Evolutionary conservation across 1,140 invertebrate genomes (phyloP), one percentile per base, ranked within the genome.

Genomic region (Pygmarrhopalites habei): DNA sequence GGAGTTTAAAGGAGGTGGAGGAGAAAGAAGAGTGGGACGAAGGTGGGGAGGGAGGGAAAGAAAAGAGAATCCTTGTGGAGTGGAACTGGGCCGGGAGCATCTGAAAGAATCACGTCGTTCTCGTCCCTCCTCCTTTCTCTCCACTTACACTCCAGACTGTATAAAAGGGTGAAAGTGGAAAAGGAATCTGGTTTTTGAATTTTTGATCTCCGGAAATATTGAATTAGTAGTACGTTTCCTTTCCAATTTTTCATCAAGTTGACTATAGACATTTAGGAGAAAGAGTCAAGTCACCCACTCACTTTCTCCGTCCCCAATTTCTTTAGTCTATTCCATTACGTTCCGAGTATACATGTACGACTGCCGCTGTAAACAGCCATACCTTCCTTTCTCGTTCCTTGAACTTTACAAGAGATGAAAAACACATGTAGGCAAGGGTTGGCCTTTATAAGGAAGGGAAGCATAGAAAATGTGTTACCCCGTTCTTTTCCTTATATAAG

Each of bases 151-250:
- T 39, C 35, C 17, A 39, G 17, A 39, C 35, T 17, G 7, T 7
- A 39, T 10, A 39, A 23, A 49, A 49, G 23, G 23, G 23, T 7
- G 46, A 5, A 23, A 49, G 7, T 21, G 19, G 46, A n/a, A 41
- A 49, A 21, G 23, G 23, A 49, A 49, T 21, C 46, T 49, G 14
- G 12, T 49, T 49, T 49, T 49, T 49, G 46, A 49, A 49, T 49
- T 49, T 23, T 49, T 49, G 46, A 49, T 49, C 46, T 49, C 46
- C 46, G 46, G 46, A 49, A 49, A 49, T 49, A 49, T 49, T 49
- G 46, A 49, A 49, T 49, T 49, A 49, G 46, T 49, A 15, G 23
- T 49, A 49, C 46, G 46, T 49, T 49, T 49, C 46, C 46, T 49
- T 23, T 49, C 46, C 46, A 23, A 49, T 12, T 41, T 12, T n/a